Percentiles rank a stretch among this genome's conserved stretches.
These are phyloP conservation scores for Mustela lutreola DNA, from an alignment of 2,113 vertebrate species.

Conservation along the genomic window DNA sequence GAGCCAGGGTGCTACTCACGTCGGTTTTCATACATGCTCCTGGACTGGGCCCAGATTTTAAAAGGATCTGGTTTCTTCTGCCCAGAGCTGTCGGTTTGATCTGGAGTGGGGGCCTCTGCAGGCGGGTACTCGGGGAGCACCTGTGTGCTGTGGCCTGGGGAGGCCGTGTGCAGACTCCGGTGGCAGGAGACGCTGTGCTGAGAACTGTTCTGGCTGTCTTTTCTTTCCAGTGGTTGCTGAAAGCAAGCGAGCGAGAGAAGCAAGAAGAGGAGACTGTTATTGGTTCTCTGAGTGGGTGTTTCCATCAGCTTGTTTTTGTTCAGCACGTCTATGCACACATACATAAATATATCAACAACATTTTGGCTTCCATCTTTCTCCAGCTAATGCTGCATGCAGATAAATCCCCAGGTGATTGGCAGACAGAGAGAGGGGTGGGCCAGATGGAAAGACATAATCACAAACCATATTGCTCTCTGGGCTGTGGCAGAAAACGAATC, in stretches of 20 bases:
- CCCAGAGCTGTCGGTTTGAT: conserved; percentile 92
- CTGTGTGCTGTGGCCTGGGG: conserved; percentile 92
- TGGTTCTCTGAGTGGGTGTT: conserved; percentile 80
- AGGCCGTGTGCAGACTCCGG: conserved; percentile 94
- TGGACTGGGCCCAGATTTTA: conserved; percentile 99
- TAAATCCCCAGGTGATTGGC: conserved; percentile 73
- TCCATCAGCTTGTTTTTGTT: conserved; percentile 77
- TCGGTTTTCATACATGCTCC: conserved; percentile 99
- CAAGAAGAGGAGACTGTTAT: conserved; percentile 82
- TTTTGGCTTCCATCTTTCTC: conserved; percentile 74
- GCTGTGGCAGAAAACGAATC: conserved; percentile 47
- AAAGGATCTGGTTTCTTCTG: conserved; percentile 99
- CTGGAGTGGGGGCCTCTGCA: conserved; percentile 87
- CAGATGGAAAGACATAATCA: conserved; percentile 78
- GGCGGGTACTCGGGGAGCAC: conserved; percentile 88
- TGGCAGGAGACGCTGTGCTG: conserved; percentile 98
- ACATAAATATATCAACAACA: conserved; percentile 78
- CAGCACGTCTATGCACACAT: conserved; percentile 69
- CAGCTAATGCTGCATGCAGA: conserved; percentile 71
- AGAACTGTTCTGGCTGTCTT: conserved; percentile 99
- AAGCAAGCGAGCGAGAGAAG: conserved; percentile 69
- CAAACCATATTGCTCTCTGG: conserved; percentile 47
- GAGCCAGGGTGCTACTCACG: conserved; percentile 93
- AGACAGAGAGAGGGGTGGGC: conserved; percentile 76
- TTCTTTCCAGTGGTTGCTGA: conserved; percentile 97